These are phyloP conservation scores for Phytoseiulus persimilis DNA, from an alignment of 2,888 invertebrate species.

Conservation along the genomic window DNA sequence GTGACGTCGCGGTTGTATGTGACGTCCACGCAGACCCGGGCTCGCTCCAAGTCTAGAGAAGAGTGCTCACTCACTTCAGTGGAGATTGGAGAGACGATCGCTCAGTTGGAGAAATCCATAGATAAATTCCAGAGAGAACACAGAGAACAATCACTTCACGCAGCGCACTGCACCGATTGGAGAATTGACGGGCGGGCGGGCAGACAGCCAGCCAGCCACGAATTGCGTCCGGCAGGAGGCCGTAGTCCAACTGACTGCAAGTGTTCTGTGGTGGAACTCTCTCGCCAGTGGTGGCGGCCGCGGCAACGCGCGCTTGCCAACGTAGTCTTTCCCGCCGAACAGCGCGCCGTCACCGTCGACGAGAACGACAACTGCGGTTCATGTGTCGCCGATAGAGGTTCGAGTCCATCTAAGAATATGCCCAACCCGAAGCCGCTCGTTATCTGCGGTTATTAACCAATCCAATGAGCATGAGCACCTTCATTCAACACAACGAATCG, in stretches of 20 bases:
- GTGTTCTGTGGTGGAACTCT: background rate
- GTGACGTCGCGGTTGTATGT: too few relatives aligned
- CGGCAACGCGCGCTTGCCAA: background rate
- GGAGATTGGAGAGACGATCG: background rate
- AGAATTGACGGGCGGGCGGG: background rate
- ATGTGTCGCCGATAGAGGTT: background rate
- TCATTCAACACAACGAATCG: too few relatives aligned
- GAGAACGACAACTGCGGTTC: background rate
- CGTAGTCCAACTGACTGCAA: constrained; percentile 5
- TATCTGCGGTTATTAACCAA: too few relatives aligned
- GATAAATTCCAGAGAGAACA: too few relatives aligned
- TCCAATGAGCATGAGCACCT: too few relatives aligned
- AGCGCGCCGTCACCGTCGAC: background rate
- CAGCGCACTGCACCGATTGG: background rate
- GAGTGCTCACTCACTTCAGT: background rate
- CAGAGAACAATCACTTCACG: background rate
- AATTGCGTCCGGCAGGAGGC: background rate
- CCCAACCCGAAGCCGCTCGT: background rate
- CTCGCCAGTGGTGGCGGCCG: background rate
- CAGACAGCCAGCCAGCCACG: background rate
- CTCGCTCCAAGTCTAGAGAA: too few relatives aligned
- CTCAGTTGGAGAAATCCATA: background rate
- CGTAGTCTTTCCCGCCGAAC: background rate
- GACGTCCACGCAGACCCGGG: too few relatives aligned
- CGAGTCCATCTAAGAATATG: background rate